Evolutionary conservation across 2,113 vertebrate species (phyloP).

Genomic region (Crotalus tigris): DNA sequence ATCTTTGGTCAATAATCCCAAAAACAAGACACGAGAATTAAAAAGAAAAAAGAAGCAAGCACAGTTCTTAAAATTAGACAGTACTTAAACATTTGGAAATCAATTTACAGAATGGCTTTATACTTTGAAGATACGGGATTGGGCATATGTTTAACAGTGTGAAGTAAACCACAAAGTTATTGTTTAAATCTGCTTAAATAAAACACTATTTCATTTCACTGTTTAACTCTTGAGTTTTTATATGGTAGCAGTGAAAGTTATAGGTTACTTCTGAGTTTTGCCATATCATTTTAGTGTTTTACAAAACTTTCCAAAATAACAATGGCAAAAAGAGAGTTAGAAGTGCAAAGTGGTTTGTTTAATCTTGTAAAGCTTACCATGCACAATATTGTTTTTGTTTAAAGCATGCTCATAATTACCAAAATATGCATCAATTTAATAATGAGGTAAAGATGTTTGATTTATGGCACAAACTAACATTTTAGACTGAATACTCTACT

Average conservation of each 20-base stretch:
- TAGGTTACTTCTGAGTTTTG: background rate
- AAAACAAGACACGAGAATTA: too few relatives aligned
- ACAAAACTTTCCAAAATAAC: background rate
- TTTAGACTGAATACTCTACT: background rate
- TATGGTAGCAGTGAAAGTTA: background rate
- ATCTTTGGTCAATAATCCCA: background rate
- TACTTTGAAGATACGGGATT: background rate
- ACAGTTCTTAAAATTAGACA: background rate
- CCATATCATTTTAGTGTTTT: background rate
- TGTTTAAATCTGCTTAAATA: background rate
- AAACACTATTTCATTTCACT: background rate
- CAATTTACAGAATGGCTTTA: conserved; percentile 8
- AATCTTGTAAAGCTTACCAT: background rate
- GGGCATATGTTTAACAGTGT: background rate
- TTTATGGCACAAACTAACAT: background rate
- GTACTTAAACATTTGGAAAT: background rate
- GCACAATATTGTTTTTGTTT: background rate
- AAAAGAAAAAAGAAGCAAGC: background rate
- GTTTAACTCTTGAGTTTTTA: background rate
- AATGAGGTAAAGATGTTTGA: background rate
- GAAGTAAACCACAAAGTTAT: background rate
- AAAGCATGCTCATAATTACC: background rate
- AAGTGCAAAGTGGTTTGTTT: background rate
- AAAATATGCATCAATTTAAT: background rate
- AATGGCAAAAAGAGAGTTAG: background rate